phyloP scores from a whole-genome alignment of 2,797 vertebrate species.

The Huso huso region DNA sequence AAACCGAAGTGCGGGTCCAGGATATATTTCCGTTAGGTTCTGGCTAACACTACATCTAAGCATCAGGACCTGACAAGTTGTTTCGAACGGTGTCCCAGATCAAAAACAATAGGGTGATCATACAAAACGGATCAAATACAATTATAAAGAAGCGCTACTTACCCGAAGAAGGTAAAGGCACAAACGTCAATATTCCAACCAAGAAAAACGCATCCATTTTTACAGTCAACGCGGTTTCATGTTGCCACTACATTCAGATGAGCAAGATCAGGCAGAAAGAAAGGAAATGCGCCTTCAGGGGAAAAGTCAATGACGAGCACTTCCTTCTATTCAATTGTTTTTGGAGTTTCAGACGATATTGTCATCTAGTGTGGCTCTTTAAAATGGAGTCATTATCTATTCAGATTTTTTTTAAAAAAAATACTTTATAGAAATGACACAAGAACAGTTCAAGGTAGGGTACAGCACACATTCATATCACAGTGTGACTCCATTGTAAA shows the following conservation, averaged over 20 bases:
- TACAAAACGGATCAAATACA: not conserved
- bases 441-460: no score
- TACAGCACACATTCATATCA: no score
- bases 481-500: no score
- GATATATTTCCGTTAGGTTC: slow-evolving; percentile 22
- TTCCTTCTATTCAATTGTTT: slow-evolving; percentile 91
- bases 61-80: not conserved
- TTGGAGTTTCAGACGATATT: slow-evolving; percentile 58
- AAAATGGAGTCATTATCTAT: slow-evolving; percentile 47
- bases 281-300: slow-evolving; percentile 75
- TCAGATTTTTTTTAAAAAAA: slow-evolving; percentile 28
- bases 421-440: no score
- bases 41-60: not conserved
- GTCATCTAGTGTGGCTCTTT: slow-evolving; percentile 53
- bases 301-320: slow-evolving; percentile 72
- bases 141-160: slow-evolving; percentile 44
- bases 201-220: slow-evolving; percentile 71
- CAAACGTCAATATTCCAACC: slow-evolving; percentile 52
- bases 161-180: slow-evolving; percentile 59
- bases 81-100: not conserved
- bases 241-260: slow-evolving; percentile 62
- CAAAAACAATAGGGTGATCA: not conserved
- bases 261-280: slow-evolving; percentile 64
- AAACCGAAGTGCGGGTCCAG: slow-evolving; percentile 14
- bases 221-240: slow-evolving; percentile 51